These are phyloP conservation scores for Crotalus adamanteus DNA, from an alignment of 2,797 vertebrate species.

Conservation along the genomic window DNA sequence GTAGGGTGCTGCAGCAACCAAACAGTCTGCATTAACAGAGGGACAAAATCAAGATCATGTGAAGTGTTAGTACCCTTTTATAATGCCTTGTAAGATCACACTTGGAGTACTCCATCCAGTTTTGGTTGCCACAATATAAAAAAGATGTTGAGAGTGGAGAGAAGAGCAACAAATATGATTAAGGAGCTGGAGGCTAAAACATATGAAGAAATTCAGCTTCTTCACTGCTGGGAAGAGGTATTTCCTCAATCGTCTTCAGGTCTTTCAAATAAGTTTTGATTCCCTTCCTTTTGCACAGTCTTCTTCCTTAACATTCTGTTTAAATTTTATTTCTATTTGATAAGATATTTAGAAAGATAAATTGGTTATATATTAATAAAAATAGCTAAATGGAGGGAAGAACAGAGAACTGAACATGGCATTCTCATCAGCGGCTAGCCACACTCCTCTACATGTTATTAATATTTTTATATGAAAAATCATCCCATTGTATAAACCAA, in stretches of 20 bases:
- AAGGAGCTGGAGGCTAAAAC: not conserved
- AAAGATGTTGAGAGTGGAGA: too few relatives aligned
- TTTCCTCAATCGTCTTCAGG: not conserved
- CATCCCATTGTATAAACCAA: not conserved
- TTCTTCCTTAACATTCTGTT: not conserved
- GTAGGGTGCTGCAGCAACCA: too few relatives aligned
- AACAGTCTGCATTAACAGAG: too few relatives aligned
- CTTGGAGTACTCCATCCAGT: too few relatives aligned
- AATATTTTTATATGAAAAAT: not conserved
- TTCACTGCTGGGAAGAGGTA: not conserved
- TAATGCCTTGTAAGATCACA: too few relatives aligned
- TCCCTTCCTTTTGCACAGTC: not conserved
- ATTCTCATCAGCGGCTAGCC: not conserved
- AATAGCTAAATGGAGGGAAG: not conserved
- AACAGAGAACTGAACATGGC: not conserved
- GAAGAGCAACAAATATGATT: too few relatives aligned
- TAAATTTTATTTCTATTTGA: not conserved
- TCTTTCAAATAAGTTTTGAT: not conserved
- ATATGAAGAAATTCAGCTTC: not conserved
- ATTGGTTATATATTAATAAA: not conserved
- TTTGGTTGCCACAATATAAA: too few relatives aligned
- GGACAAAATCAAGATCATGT: too few relatives aligned
- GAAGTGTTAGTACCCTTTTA: too few relatives aligned
- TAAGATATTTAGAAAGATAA: not conserved
- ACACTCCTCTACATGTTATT: not conserved